Percentiles rank a stretch among this genome's conserved stretches.
phyloP scores from a whole-genome alignment of 2,113 vertebrate species.

The Clinocottus analis region DNA sequence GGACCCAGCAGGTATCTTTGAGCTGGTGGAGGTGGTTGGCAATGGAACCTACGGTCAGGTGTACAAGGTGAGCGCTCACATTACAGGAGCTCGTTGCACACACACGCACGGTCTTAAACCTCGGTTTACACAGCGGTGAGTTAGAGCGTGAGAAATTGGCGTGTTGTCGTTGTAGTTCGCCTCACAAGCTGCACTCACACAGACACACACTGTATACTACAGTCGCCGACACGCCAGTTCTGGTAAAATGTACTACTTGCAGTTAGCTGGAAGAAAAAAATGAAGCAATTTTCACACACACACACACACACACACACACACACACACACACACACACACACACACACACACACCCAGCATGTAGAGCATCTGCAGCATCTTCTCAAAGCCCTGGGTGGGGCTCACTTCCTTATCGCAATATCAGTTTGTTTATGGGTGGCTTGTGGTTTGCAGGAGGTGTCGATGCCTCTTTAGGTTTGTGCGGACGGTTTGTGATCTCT shows the following conservation, averaged over 20 bases:
- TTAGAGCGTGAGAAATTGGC: background rate
- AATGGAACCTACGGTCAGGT: conserved; percentile 86
- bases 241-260: conserved; percentile 39
- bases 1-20: conserved; percentile 96
- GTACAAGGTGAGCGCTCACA: conserved; percentile 78
- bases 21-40: conserved; percentile 91
- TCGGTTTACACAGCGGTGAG: background rate
- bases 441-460: conserved; percentile 66
- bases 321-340: conserved; percentile 12
- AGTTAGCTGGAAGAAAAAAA: conserved; percentile 16
- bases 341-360: background rate
- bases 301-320: conserved; percentile 14
- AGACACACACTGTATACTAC: too few species aligned
- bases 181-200: background rate
- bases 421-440: conserved; percentile 56
- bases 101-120: background rate
- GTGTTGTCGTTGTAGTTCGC: fast-evolving
- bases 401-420: conserved; percentile 69
- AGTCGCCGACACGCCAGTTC: conserved; percentile 11
- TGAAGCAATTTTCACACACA: background rate
- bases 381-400: conserved; percentile 64
- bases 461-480: conserved; percentile 35
- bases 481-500: conserved; percentile 37
- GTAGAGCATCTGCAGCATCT: conserved; percentile 53
- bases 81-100: background rate